phyloP scores from a whole-genome alignment of 2,888 invertebrate genomes.

The Cephus rjabovi region DNA sequence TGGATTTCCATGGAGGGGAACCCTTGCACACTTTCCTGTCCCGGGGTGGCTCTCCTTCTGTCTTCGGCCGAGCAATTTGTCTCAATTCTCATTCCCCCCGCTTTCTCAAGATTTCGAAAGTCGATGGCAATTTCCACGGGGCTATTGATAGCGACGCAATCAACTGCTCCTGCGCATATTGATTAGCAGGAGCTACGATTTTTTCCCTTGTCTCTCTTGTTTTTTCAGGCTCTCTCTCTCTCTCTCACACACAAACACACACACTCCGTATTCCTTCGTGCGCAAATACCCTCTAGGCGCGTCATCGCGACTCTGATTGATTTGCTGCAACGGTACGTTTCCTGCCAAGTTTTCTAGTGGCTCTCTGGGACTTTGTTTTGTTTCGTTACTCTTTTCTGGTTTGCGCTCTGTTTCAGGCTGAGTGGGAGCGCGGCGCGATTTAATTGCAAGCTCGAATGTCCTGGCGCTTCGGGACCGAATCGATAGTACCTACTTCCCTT shows the following conservation, averaged over 20 bases:
- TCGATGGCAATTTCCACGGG: conserved; percentile 21
- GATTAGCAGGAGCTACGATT: conserved; percentile 17
- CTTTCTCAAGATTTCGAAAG: conserved; percentile 18
- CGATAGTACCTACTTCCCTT: background rate
- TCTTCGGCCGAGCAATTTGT: conserved; percentile 15
- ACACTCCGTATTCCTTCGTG: background rate
- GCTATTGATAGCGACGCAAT: conserved; percentile 23
- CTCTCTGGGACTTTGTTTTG: background rate
- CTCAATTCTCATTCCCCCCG: conserved; percentile 22
- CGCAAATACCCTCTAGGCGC: background rate
- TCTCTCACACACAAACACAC: background rate
- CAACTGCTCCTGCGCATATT: conserved; percentile 21
- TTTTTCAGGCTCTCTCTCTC: background rate
- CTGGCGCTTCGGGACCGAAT: background rate
- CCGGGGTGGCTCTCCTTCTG: background rate
- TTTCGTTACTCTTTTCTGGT: background rate
- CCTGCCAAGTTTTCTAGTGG: background rate
- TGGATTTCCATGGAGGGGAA: conserved; percentile 1
- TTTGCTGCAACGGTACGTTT: background rate
- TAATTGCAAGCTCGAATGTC: background rate
- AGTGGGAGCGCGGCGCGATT: background rate
- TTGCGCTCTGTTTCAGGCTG: background rate
- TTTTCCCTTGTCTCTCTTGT: background rate
- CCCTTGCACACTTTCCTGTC: background rate
- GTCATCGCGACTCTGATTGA: background rate